Percentiles rank a stretch among this genome's conserved stretches.
These are phyloP conservation scores for Hirtodrosophila cameraria DNA, from an alignment of 2,888 invertebrate genomes.

Conservation along the genomic window DNA sequence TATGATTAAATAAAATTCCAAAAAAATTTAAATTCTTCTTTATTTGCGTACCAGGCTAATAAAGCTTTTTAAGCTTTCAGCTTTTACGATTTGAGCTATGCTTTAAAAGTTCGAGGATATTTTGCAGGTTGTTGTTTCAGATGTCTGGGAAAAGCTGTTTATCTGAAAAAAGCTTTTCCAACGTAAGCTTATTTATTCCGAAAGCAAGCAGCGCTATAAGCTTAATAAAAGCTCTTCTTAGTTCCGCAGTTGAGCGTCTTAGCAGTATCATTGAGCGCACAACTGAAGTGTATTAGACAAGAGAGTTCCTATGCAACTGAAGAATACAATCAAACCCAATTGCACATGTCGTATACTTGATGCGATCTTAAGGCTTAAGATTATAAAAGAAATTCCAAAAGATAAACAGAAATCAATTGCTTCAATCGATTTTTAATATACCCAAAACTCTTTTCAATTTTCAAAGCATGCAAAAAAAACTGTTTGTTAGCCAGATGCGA, in stretches of 20 bases:
- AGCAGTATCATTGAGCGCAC: neutral
- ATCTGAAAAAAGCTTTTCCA: neutral
- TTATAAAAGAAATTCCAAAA: too few relatives aligned
- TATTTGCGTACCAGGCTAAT: neutral
- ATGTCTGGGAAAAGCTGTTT: neutral
- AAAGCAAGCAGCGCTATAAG: neutral
- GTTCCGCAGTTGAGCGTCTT: neutral
- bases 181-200: neutral
- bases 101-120: neutral
- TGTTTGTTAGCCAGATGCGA: conserved; percentile 20
- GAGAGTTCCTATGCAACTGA: too few relatives aligned
- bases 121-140: fast-evolving
- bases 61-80: conserved; percentile 7
- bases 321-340: too few relatives aligned
- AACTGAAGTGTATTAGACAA: too few relatives aligned
- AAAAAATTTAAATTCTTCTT: too few relatives aligned
- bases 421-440: conserved; percentile 7
- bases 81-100: neutral
- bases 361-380: too few relatives aligned
- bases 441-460: conserved; percentile 3
- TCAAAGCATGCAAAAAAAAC: neutral
- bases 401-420: neutral
- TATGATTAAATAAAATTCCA: conserved; percentile 58
- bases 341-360: conserved; percentile 3
- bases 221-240: conserved; percentile 1